Percentiles rank a stretch among this genome's conserved stretches.
Evolutionary conservation across 2,797 vertebrate genomes (phyloP).

Genomic region (Takifugu rubripes): DNA sequence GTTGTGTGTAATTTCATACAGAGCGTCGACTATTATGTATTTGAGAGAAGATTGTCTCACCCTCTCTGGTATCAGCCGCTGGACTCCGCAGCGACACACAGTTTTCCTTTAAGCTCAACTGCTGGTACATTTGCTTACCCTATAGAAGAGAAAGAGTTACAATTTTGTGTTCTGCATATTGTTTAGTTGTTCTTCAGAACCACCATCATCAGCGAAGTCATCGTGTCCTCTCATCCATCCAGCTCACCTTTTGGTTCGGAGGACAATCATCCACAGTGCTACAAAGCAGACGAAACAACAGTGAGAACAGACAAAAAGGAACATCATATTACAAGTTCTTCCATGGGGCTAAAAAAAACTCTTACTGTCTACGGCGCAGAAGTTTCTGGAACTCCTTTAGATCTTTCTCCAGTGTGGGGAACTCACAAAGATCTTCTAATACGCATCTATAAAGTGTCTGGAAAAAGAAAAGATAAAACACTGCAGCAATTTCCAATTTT

Average conservation of each 20-base stretch:
- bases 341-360: constrained; percentile 18
- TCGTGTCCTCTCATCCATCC: not conserved
- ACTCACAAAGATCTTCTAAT: constrained; percentile 94
- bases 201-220: not conserved
- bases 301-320: not conserved
- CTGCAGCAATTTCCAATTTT: no score
- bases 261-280: constrained; percentile 97
- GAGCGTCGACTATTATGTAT: not conserved
- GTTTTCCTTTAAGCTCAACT: constrained; percentile 94
- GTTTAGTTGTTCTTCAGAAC: no score
- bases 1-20: constrained; percentile 14
- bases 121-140: constrained; percentile 92
- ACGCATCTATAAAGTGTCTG: constrained; percentile 94
- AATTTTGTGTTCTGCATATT: not conserved
- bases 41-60: constrained; percentile 67
- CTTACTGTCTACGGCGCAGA: constrained; percentile 94
- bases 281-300: constrained; percentile 55
- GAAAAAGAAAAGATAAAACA: constrained; percentile 1
- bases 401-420: constrained; percentile 91
- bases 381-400: constrained; percentile 97
- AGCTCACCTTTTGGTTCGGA: constrained; percentile 88
- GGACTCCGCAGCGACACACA: constrained; percentile 83
- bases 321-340: not conserved
- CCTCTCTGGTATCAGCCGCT: constrained; percentile 83
- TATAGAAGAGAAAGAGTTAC: constrained; percentile 43